Evolutionary conservation across 2,888 invertebrate species (phyloP).

Genomic region (Euspilapteryx auroguttella): DNA sequence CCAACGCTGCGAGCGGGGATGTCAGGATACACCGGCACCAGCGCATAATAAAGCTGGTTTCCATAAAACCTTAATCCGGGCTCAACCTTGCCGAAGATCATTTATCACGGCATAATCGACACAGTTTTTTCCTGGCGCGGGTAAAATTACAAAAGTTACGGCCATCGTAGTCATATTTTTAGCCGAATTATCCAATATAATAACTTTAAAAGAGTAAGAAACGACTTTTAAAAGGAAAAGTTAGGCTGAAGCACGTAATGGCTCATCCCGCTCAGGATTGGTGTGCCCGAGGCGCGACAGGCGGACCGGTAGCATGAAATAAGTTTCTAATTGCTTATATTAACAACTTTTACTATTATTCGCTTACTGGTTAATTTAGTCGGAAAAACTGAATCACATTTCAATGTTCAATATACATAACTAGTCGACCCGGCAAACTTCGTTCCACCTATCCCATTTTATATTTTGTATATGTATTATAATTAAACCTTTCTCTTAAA

Average conservation of each 20-base stretch:
- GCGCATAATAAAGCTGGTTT: no score
- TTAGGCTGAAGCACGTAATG: slow-evolving; percentile 55
- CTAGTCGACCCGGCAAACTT: no score
- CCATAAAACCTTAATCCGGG: slow-evolving; percentile 19
- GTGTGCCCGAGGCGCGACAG: slow-evolving; percentile 47
- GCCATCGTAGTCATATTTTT: slow-evolving; percentile 53
- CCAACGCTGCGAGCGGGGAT: no score
- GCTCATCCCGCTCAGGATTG: slow-evolving; percentile 56
- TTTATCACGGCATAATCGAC: slow-evolving; percentile 39
- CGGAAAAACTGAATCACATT: slow-evolving; percentile 43
- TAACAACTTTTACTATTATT: slow-evolving; percentile 58
- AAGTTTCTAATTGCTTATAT: slow-evolving; percentile 62
- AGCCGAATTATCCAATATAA: slow-evolving; percentile 53
- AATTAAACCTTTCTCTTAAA: no score
- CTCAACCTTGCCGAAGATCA: slow-evolving; percentile 29
- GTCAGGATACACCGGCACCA: no score
- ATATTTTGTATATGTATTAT: no score
- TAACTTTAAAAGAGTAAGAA: slow-evolving; percentile 54
- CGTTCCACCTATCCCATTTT: no score
- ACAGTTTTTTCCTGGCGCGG: slow-evolving; percentile 28
- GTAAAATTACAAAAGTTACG: slow-evolving; percentile 49
- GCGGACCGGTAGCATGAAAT: slow-evolving; percentile 57
- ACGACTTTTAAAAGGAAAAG: slow-evolving; percentile 59
- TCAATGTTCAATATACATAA: slow-evolving; percentile 37
- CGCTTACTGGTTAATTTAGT: slow-evolving; percentile 54